phyloP scores from a whole-genome alignment of 2,113 vertebrate genomes.

The Trochalopteron elliotii region DNA sequence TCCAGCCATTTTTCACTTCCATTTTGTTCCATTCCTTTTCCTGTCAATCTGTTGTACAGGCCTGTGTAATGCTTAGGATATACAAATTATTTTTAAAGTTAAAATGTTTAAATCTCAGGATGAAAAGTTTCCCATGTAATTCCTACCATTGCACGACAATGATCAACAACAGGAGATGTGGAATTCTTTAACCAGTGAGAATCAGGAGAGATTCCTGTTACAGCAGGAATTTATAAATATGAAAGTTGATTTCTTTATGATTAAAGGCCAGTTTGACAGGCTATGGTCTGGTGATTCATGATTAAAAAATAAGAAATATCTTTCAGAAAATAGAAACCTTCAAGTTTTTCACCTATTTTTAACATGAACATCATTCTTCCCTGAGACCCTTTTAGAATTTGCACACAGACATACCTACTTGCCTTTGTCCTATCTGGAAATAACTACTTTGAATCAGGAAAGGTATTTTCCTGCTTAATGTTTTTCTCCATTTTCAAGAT shows the following conservation, averaged over 20 bases:
- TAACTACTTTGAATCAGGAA: background rate
- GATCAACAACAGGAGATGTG: background rate
- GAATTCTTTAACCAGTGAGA: background rate
- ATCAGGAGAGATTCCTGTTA: background rate
- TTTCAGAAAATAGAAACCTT: background rate
- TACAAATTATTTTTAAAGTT: background rate
- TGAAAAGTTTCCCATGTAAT: background rate
- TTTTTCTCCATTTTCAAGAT: background rate
- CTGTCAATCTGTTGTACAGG: background rate
- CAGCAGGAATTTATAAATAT: background rate
- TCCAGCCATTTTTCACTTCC: background rate
- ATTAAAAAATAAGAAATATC: background rate
- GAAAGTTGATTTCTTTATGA: background rate
- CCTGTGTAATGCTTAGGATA: background rate
- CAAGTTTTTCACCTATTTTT: background rate
- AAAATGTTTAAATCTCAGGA: background rate
- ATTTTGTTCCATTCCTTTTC: background rate
- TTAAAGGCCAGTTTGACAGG: background rate
- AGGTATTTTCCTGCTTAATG: background rate
- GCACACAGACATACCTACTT: background rate
- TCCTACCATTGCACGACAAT: background rate
- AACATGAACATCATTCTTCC: background rate
- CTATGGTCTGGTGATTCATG: background rate
- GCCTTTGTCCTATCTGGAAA: background rate
- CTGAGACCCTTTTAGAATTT: background rate